Evolutionary conservation across 2,888 invertebrate species (phyloP).

Genomic region (Eristalis intricaria): DNA sequence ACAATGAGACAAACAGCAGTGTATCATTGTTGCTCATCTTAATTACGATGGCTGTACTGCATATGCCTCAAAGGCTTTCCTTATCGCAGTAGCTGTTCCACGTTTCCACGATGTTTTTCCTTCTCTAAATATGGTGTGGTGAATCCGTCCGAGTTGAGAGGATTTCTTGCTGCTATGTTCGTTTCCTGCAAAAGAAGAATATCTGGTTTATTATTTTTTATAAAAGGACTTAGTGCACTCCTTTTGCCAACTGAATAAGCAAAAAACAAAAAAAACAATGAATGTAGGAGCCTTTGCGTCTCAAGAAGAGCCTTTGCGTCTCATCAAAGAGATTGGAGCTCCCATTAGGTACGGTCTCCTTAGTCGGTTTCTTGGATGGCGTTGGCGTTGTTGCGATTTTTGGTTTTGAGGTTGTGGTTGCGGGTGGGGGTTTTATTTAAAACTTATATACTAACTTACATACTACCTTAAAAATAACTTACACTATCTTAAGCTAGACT

Average conservation of each 20-base stretch:
- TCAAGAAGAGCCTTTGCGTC: too few species aligned
- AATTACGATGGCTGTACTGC: background rate
- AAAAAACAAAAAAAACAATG: too few species aligned
- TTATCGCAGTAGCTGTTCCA: background rate
- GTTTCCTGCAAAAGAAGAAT: constrained; percentile 17
- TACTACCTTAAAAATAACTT: too few species aligned
- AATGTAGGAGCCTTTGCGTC: too few species aligned
- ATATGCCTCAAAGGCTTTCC: background rate
- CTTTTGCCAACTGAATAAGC: background rate
- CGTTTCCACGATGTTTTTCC: background rate
- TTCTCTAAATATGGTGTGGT: background rate
- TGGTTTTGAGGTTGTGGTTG: too few species aligned
- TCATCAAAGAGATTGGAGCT: too few species aligned
- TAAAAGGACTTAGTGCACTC: background rate
- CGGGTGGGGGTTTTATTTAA: too few species aligned
- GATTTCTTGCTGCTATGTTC: background rate
- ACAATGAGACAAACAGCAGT: background rate
- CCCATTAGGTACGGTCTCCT: too few species aligned
- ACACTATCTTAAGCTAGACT: too few species aligned
- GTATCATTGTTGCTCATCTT: background rate
- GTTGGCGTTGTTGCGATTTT: too few species aligned
- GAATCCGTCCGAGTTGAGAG: background rate
- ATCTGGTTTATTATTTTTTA: background rate
- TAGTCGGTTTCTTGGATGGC: too few species aligned
- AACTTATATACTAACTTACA: too few species aligned